Conservation (phyloP, 2,888 invertebrate genomes). For the Cheilosia scutellata region DNA sequence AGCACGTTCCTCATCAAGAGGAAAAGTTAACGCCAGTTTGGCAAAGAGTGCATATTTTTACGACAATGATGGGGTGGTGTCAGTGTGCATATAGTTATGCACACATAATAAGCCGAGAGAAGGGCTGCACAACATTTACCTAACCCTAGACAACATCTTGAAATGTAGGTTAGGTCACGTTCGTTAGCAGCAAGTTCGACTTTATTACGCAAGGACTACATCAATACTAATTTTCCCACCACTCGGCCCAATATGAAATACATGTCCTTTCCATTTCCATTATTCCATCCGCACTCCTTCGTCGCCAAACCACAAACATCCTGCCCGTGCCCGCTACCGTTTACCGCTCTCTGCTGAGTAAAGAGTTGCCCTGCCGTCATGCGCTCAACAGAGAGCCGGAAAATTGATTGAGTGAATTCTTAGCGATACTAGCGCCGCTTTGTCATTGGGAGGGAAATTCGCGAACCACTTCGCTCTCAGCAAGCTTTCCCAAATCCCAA, state of each 20-base stretch:
- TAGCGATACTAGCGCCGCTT: conserved; percentile 22
- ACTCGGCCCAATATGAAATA: conserved; percentile 33
- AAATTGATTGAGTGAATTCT: conserved; percentile 43
- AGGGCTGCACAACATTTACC: conserved; percentile 37
- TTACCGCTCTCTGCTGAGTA: conserved; percentile 47
- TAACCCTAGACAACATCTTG: conserved; percentile 58
- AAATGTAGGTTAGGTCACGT: conserved; percentile 74
- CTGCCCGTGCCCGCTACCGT: neutral
- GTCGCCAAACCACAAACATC: neutral
- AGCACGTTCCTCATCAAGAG: conserved; percentile 66
- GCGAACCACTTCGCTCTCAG: neutral
- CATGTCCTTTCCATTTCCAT: conserved; percentile 70
- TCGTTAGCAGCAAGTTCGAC: conserved; percentile 45
- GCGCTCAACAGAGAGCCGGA: neutral
- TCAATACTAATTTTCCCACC: conserved; percentile 65
- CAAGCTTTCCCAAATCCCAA: conserved; percentile 34
- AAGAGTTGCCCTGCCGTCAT: conserved; percentile 32
- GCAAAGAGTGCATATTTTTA: conserved; percentile 71
- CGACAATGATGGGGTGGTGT: conserved; percentile 46
- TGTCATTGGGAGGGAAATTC: conserved; percentile 7
- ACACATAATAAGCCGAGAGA: neutral
- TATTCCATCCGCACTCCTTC: conserved; percentile 52
- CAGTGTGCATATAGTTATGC: neutral
- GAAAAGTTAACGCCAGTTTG: conserved; percentile 68
- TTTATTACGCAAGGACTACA: conserved; percentile 73